Evolutionary conservation across 2,797 vertebrate species (phyloP).

Genomic region (Microctenopoma lineatum): DNA sequence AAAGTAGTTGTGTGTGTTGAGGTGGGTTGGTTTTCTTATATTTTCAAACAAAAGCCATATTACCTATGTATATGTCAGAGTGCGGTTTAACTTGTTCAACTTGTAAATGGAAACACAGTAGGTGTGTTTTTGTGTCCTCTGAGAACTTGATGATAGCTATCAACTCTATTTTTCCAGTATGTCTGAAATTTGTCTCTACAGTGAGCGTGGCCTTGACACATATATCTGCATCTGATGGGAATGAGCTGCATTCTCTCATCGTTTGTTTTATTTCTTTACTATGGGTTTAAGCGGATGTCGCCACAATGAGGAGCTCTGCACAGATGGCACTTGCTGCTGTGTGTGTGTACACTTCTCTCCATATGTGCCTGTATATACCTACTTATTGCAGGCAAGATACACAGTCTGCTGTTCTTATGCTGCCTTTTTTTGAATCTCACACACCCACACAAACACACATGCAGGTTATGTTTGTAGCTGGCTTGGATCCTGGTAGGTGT

Average conservation of each 20-base stretch:
- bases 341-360: constrained; percentile 41
- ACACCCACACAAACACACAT: constrained; percentile 23
- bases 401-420: constrained; percentile 56
- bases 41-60: no score
- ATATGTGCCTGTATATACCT: constrained; percentile 57
- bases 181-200: constrained; percentile 8
- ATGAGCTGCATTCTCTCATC: constrained; percentile 45
- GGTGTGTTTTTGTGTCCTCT: neutral
- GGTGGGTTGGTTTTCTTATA: no score
- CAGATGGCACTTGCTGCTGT: constrained; percentile 54
- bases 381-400: constrained; percentile 31
- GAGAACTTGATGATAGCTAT: constrained; percentile 9
- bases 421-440: constrained; percentile 33
- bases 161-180: constrained; percentile 17
- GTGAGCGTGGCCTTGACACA: constrained; percentile 17
- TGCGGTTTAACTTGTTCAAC: neutral
- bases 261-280: constrained; percentile 40
- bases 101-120: no score
- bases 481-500: constrained; percentile 26
- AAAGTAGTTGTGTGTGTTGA: no score
- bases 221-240: constrained; percentile 34
- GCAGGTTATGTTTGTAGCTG: constrained; percentile 51
- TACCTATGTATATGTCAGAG: no score
- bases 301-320: constrained; percentile 22
- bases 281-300: constrained; percentile 44